Evolutionary conservation across 2,797 vertebrate species (phyloP).

Genomic region (Channallabes apus): DNA sequence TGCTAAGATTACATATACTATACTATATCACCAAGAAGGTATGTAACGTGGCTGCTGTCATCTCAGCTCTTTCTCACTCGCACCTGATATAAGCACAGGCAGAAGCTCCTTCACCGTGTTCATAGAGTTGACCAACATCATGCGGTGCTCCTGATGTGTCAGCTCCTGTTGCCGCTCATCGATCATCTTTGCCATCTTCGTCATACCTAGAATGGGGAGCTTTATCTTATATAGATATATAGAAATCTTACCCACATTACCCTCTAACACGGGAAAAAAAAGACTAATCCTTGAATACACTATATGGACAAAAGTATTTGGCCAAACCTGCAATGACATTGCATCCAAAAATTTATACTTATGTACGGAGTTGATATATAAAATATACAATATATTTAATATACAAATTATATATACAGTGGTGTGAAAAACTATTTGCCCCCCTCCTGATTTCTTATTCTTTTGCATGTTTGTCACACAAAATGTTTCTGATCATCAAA

Average conservation of each 20-base stretch:
- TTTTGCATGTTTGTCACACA: too few species aligned
- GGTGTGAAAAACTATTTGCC: too few species aligned
- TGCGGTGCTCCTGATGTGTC: constrained; percentile 95
- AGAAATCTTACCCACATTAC: not conserved
- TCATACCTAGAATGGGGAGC: constrained; percentile 82
- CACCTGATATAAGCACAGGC: constrained; percentile 96
- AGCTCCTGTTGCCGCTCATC: constrained; percentile 96
- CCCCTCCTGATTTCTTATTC: too few species aligned
- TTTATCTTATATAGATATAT: not conserved
- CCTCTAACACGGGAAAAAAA: not conserved
- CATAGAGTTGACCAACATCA: constrained; percentile 96
- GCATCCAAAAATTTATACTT: too few species aligned
- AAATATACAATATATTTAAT: too few species aligned
- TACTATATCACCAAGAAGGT: constrained; percentile 59
- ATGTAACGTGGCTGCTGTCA: not conserved
- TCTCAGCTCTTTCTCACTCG: constrained; percentile 4
- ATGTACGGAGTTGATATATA: too few species aligned
- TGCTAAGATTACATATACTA: too few species aligned
- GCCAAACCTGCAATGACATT: too few species aligned
- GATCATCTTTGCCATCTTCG: constrained; percentile 99
- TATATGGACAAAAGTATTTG: too few species aligned
- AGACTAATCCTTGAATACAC: not conserved
- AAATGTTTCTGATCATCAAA: too few species aligned
- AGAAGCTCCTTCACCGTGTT: constrained; percentile 94
- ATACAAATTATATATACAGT: too few species aligned